Percentiles rank a stretch among this genome's conserved stretches.
Conservation (phyloP, 1,140 invertebrate genomes). For the Atta texana region DNA sequence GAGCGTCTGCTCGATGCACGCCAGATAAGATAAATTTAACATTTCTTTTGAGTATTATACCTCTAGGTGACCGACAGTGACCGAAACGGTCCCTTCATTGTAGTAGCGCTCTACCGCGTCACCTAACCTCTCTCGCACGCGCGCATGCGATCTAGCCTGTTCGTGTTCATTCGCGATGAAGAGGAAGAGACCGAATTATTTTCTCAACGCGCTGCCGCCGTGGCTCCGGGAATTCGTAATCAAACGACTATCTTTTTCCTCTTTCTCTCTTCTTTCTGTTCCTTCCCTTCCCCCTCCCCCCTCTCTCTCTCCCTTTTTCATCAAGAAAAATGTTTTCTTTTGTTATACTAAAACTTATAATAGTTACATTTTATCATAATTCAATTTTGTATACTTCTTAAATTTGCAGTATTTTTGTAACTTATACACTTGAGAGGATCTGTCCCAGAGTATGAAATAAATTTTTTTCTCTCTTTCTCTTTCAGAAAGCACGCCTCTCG, state of each 20-base stretch:
- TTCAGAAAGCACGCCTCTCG: not conserved
- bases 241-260: not conserved
- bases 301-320: too few species aligned
- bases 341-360: too few species aligned
- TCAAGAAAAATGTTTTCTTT: too few species aligned
- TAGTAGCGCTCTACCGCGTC: not conserved
- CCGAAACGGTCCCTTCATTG: not conserved
- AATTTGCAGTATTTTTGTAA: too few species aligned
- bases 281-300: not conserved
- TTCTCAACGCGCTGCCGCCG: constrained; percentile 24
- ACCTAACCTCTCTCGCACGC: constrained; percentile 21
- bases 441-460: too few species aligned
- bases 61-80: not conserved
- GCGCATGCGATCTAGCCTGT: constrained; percentile 8
- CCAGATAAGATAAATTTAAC: constrained; percentile 42
- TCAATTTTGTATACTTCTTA: too few species aligned
- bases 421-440: too few species aligned
- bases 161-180: not conserved
- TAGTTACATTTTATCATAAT: too few species aligned
- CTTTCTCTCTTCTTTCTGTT: not conserved
- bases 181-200: constrained; percentile 31
- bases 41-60: constrained; percentile 22
- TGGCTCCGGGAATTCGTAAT: not conserved
- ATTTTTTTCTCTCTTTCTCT: not conserved
- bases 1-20: too few species aligned